phyloP scores from a whole-genome alignment of 2,797 vertebrate genomes.

The Ctenopoma kingsleyae region DNA sequence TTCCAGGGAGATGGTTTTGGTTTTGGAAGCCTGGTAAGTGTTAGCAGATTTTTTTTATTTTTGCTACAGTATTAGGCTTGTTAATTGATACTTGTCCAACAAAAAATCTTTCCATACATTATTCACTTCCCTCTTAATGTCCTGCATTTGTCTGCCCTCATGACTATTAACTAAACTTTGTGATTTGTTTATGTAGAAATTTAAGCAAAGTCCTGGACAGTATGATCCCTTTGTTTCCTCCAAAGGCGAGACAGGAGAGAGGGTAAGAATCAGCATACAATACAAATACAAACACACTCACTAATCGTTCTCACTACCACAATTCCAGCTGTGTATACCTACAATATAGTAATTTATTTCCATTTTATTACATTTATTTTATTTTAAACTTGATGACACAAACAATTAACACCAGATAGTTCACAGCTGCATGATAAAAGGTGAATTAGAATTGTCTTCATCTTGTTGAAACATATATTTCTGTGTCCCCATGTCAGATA shows the following conservation, averaged over 20 bases:
- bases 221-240: conserved; percentile 81
- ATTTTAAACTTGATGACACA: not conserved
- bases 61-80: not conserved
- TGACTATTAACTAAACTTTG: not conserved
- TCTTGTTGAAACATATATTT: too few relatives aligned
- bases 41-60: not conserved
- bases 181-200: conserved; percentile 71
- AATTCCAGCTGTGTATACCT: too few relatives aligned
- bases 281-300: conserved; percentile 1
- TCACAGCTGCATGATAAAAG: too few relatives aligned
- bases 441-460: too few relatives aligned
- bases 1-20: conserved; percentile 82
- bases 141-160: not conserved
- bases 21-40: conserved; percentile 85
- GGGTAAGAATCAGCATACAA: conserved; percentile 76
- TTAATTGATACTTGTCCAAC: not conserved
- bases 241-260: conserved; percentile 91
- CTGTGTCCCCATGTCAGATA: too few relatives aligned
- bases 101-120: not conserved
- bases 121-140: not conserved
- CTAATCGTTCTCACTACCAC: not conserved
- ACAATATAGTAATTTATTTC: not conserved
- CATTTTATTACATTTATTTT: too few relatives aligned
- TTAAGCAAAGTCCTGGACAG: conserved; percentile 72
- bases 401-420: not conserved